Percentiles rank a stretch among this genome's conserved stretches.
phyloP scores from a whole-genome alignment of 64 coral and sea anemone species.

The Actinia tenebrosa region DNA sequence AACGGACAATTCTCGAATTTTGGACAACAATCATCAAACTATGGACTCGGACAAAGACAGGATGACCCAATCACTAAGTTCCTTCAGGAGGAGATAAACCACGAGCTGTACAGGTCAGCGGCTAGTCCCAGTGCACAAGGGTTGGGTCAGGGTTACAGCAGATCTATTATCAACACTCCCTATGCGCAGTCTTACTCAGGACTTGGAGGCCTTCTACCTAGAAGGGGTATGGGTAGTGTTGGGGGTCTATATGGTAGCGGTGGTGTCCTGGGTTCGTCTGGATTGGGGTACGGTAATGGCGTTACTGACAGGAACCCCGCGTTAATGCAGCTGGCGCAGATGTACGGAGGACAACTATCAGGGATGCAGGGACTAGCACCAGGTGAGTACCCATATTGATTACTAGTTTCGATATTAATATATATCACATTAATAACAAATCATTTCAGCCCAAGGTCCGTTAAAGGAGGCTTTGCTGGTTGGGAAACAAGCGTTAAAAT shows the following conservation, averaged over 20 bases:
- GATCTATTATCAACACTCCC: background rate
- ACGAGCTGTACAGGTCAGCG: conserved; percentile 5
- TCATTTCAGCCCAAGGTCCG: too few species aligned
- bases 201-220: background rate
- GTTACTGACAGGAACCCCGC: background rate
- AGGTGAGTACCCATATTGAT: background rate
- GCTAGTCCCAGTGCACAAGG: background rate
- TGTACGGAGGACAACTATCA: conserved; percentile 16
- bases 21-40: background rate
- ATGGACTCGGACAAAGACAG: background rate
- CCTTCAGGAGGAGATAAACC: background rate
- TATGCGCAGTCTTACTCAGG: background rate
- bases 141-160: background rate
- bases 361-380: background rate
- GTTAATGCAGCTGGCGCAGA: background rate
- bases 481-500: too few species aligned
- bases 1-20: background rate
- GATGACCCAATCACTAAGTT: background rate
- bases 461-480: too few species aligned
- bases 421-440: too few species aligned
- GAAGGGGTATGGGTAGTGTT: background rate
- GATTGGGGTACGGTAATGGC: background rate
- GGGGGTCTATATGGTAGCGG: background rate
- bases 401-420: too few species aligned
- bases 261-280: background rate